Evolutionary conservation across 2,113 vertebrate genomes (phyloP), one percentile per base, ranked within the genome.

Genomic region (Corythaixoides concolor): DNA sequence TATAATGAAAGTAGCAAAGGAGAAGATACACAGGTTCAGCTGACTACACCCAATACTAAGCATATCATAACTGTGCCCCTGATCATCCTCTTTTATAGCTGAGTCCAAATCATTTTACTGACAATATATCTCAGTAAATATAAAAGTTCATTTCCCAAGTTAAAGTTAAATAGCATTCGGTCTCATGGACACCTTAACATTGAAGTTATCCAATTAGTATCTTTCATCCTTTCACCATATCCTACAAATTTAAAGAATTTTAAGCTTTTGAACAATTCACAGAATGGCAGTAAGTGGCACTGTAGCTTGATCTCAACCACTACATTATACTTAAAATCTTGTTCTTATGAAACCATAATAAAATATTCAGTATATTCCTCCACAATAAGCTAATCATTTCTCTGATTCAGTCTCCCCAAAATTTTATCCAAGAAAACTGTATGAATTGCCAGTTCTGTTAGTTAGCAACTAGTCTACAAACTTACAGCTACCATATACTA

Each of bases 11-110:
- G 7, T 15, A 33, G 26, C n/a, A 55, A 67, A 88, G 72, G 18
- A 78, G 17, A 52, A 79, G n/a, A 62, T 49, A 43, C 0, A 1
- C 2, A 4, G 13, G 7, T 63, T 80, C 49, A 45, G 39, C 11
- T 74, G 60, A 43, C n/a, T 35, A 37, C 15, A 66, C 19, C 8
- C 59, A 43, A 9, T n/a, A 49, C 15, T 33, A 28, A 33, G 18
- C 1, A 1, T 22, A 41, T 24, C 37, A 28, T 30, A 60, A 35
- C 39, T 30, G 12, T 66, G 39, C 0, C 2, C 14, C 30, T 60
- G 35, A 45, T 6, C 16, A 1, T 30, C 11, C 15, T 63, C 33
- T 59, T 37, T 30, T 18, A 45, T 5, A 37, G 35, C 41, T 45
- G 32, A 63, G 63, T 27, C 49, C 19, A 35, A 69, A 63, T 37